Evolutionary conservation across 2,797 vertebrate genomes (phyloP).

Genomic region (Cirrhinus molitorella): DNA sequence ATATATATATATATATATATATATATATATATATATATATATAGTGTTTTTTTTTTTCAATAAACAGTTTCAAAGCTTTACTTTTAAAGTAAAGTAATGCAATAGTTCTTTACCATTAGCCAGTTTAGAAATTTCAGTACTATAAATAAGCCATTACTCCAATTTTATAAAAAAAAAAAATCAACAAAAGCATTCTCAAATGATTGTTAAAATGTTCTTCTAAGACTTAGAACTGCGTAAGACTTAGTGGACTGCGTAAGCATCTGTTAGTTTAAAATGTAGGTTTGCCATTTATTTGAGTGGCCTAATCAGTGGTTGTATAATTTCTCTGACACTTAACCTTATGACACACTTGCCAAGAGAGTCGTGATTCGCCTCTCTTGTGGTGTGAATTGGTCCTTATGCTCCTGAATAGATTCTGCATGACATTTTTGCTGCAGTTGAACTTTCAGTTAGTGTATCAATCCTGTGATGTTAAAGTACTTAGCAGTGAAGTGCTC

Average conservation of each 20-base stretch:
- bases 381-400: conserved; percentile 10
- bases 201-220: neutral
- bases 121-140: neutral
- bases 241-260: neutral
- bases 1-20: neutral
- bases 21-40: neutral
- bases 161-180: no score
- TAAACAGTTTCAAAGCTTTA: neutral
- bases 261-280: neutral
- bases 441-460: neutral
- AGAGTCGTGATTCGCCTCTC: neutral
- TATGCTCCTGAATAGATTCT: conserved; percentile 16
- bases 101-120: neutral
- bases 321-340: conserved; percentile 12
- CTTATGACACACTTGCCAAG: conserved; percentile 6
- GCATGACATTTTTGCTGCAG: neutral
- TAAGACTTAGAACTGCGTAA: no score
- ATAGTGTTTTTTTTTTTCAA: neutral
- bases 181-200: neutral
- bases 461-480: neutral
- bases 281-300: conserved; percentile 1
- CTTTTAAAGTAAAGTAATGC: no score
- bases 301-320: neutral
- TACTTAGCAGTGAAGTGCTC: conserved; percentile 49
- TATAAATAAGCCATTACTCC: no score